Conservation (phyloP, 2,888 invertebrate genomes). For the Drosophila leonis region DNA sequence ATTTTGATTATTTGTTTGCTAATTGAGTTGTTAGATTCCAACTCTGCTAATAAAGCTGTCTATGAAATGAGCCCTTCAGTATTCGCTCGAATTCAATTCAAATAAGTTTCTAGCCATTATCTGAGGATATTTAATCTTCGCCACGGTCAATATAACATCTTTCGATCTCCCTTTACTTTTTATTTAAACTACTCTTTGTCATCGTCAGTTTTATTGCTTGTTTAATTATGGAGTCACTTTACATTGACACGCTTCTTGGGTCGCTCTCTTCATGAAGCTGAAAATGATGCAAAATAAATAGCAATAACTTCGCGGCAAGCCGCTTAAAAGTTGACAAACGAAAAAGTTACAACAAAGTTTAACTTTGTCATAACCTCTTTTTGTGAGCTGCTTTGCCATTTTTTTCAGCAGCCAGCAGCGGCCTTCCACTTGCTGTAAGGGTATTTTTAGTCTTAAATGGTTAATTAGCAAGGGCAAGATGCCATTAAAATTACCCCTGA, state of each 20-base stretch:
- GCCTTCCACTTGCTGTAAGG: constrained; percentile 11
- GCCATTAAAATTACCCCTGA: constrained; percentile 15
- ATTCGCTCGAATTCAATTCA: neutral
- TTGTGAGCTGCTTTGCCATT: constrained; percentile 46
- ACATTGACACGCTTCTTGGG: constrained; percentile 67
- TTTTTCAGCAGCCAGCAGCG: constrained; percentile 3
- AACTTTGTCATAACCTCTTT: constrained; percentile 73
- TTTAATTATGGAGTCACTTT: constrained; percentile 79
- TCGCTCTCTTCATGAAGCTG: constrained; percentile 51
- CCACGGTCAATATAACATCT: neutral
- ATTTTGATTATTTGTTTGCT: neutral
- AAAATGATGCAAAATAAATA: constrained; percentile 78
- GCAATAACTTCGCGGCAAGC: constrained; percentile 74
- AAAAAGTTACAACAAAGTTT: constrained; percentile 69
- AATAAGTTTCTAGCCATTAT: neutral
- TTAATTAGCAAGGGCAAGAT: constrained; percentile 64
- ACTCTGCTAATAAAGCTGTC: neutral
- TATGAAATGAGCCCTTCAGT: neutral
- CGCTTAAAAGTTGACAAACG: constrained; percentile 80
- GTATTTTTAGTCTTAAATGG: constrained; percentile 47
- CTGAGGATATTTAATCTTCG: constrained; percentile 2
- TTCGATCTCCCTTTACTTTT: constrained; percentile 1
- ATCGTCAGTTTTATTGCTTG: constrained; percentile 67
- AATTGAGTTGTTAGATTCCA: neutral
- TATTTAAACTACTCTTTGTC: constrained; percentile 32